These are phyloP conservation scores for Crioceris asparagi DNA, from an alignment of 2,888 invertebrate species.

Conservation along the genomic window DNA sequence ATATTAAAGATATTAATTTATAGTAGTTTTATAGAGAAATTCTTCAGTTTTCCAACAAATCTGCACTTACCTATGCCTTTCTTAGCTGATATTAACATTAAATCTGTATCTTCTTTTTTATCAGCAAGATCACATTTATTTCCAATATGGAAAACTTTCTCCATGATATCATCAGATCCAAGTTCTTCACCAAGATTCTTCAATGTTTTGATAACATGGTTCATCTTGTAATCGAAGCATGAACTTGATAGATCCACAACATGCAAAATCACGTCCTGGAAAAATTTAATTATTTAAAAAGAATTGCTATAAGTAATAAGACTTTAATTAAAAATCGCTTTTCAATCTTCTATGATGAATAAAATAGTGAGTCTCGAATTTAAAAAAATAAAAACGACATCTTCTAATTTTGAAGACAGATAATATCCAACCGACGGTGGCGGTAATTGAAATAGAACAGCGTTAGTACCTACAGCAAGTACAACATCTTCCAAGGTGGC, in stretches of 20 bases:
- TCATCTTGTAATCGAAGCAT: conserved; percentile 53
- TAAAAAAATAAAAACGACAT: too few relatives aligned
- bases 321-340: too few relatives aligned
- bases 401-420: too few relatives aligned
- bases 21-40: neutral
- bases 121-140: conserved; percentile 63
- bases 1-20: neutral
- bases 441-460: neutral
- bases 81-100: conserved; percentile 35
- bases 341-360: too few relatives aligned
- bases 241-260: conserved; percentile 70
- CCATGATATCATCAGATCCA: conserved; percentile 35
- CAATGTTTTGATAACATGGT: conserved; percentile 59
- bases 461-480: conserved; percentile 46
- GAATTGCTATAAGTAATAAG: too few relatives aligned
- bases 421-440: too few relatives aligned
- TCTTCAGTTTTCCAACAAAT: neutral
- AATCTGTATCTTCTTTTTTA: conserved; percentile 15
- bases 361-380: too few relatives aligned
- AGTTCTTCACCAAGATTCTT: conserved; percentile 39
- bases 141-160: conserved; percentile 55
- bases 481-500: conserved; percentile 74
- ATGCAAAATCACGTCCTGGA: conserved; percentile 67
- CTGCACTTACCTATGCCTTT: conserved; percentile 19
- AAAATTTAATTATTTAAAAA: too few relatives aligned